These are phyloP conservation scores for Listrodromus nycthemerus DNA, from an alignment of 2,888 invertebrate species.

Conservation along the genomic window DNA sequence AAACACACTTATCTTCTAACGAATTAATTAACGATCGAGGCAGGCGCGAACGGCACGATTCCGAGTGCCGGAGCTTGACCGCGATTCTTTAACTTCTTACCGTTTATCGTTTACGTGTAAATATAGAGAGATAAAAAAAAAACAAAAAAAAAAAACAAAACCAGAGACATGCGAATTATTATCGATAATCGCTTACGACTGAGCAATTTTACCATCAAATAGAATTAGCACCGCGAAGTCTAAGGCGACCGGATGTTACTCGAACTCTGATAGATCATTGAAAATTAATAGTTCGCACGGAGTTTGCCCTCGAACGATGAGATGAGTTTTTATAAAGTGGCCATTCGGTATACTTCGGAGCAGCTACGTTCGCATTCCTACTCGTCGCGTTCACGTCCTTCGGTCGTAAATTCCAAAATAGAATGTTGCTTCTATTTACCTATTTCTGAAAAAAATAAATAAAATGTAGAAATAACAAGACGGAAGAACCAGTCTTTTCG, in stretches of 20 bases:
- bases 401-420: conserved; percentile 30
- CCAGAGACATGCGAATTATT: conserved; percentile 32
- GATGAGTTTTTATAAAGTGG: conserved; percentile 51
- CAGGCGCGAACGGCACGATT: background rate
- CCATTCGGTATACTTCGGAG: conserved; percentile 53
- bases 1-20: conserved; percentile 24
- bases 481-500: background rate
- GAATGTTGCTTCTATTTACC: background rate
- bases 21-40: conserved; percentile 6
- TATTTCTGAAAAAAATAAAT: background rate
- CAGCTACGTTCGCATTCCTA: conserved; percentile 51
- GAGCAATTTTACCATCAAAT: conserved; percentile 57
- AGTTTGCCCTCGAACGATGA: conserved; percentile 11
- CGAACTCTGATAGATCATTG: conserved; percentile 37
- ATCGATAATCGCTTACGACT: conserved; percentile 53
- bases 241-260: conserved; percentile 24
- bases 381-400: conserved; percentile 13
- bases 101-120: conserved; percentile 55
- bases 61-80: background rate
- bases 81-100: conserved; percentile 17
- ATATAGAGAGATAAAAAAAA: conserved; percentile 36
- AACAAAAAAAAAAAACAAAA: conserved; percentile 6
- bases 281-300: conserved; percentile 15
- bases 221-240: conserved; percentile 40
- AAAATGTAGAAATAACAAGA: background rate